phyloP scores from a whole-genome alignment of 2,888 invertebrate genomes.

The Acutogordius australiensis region DNA sequence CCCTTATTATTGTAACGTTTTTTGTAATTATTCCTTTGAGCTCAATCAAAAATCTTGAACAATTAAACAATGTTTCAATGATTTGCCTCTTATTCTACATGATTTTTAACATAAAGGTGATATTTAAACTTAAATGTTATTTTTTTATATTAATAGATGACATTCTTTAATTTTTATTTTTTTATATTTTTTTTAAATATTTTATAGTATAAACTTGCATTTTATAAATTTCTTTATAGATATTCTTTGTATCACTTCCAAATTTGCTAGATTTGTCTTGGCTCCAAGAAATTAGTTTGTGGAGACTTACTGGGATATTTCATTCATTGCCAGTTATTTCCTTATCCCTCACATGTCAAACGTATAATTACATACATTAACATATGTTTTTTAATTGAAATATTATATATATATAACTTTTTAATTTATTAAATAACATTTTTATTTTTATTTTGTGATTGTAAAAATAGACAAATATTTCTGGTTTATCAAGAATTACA shows the following conservation, averaged over 20 bases:
- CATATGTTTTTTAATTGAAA: slow-evolving; percentile 9
- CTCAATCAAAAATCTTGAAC: slow-evolving; percentile 56
- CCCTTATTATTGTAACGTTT: slow-evolving; percentile 24
- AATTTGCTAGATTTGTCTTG: slow-evolving; percentile 45
- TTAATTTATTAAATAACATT: too few species aligned
- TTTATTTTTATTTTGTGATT: too few species aligned
- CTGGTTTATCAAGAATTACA: slow-evolving; percentile 67
- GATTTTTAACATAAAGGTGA: slow-evolving; percentile 31
- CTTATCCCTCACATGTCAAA: slow-evolving; percentile 83
- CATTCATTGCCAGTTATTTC: slow-evolving; percentile 81
- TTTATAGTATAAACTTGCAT: slow-evolving; percentile 13
- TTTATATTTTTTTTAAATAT: slow-evolving; percentile 13
- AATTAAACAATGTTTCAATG: slow-evolving; percentile 52
- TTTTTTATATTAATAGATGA: slow-evolving; percentile 10
- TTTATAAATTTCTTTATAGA: slow-evolving; percentile 26
- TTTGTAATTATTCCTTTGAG: slow-evolving; percentile 58
- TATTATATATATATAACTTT: too few species aligned
- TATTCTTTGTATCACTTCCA: slow-evolving; percentile 44
- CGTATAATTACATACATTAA: slow-evolving; percentile 29
- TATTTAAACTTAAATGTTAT: slow-evolving; percentile 34
- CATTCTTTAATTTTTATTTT: slow-evolving; percentile 14
- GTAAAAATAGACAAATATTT: slow-evolving; percentile 12
- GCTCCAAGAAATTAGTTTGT: slow-evolving; percentile 32
- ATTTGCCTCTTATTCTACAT: slow-evolving; percentile 69
- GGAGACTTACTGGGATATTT: slow-evolving; percentile 53